Percentiles rank a stretch among this genome's conserved stretches.
Evolutionary conservation across 1,140 invertebrate genomes (phyloP).

Genomic region (Drosophila elegans): DNA sequence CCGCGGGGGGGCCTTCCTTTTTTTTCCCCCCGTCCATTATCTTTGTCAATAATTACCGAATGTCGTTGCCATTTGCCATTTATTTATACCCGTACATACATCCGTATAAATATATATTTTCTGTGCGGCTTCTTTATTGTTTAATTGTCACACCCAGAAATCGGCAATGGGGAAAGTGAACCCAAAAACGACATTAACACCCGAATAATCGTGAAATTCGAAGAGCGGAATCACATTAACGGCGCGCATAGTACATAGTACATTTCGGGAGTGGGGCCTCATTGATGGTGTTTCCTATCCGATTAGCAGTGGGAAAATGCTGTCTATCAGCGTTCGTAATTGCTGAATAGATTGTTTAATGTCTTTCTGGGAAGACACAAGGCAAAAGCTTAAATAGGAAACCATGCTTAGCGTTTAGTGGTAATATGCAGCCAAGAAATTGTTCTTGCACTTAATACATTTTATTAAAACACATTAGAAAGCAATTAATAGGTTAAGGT

Average conservation of each 20-base stretch:
- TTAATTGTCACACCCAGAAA: slow-evolving; percentile 25
- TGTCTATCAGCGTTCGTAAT: neutral
- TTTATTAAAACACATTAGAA: too few species aligned
- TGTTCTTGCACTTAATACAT: too few species aligned
- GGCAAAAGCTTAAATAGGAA: neutral
- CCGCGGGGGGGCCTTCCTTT: neutral
- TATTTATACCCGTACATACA: neutral
- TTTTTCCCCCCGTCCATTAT: slow-evolving; percentile 20
- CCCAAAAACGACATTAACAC: slow-evolving; percentile 22
- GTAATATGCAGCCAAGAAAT: too few species aligned
- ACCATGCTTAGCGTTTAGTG: neutral
- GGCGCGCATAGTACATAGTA: too few species aligned
- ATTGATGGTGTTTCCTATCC: neutral
- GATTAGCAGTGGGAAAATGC: neutral
- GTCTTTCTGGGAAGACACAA: neutral
- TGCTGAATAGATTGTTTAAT: neutral
- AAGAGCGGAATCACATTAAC: neutral
- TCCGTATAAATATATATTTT: neutral
- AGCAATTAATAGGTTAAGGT: too few species aligned
- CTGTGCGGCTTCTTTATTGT: slow-evolving; percentile 19
- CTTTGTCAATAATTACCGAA: slow-evolving; percentile 54
- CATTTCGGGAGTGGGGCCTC: neutral
- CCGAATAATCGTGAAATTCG: slow-evolving; percentile 9
- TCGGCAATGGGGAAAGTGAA: neutral
- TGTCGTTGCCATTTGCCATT: slow-evolving; percentile 20